These are phyloP conservation scores for Toxonevra muliebris DNA, from an alignment of 2,888 invertebrate species.

Conservation along the genomic window DNA sequence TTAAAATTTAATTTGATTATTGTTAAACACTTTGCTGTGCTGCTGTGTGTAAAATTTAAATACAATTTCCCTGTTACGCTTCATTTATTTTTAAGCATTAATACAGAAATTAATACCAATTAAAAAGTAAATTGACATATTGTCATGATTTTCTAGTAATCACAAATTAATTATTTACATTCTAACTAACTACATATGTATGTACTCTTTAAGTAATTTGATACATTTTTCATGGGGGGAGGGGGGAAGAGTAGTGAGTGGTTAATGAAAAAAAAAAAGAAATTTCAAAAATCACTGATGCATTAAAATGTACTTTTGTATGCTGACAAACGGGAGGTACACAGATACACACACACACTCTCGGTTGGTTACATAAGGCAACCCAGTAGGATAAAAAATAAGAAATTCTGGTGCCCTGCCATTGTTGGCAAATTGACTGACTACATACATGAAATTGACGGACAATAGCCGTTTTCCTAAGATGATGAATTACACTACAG, in stretches of 20 bases:
- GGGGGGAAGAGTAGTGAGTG: not conserved
- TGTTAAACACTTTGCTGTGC: no score
- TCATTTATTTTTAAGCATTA: not conserved
- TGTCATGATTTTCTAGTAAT: conserved; percentile 12
- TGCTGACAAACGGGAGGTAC: no score
- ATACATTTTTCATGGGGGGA: no score
- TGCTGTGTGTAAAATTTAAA: not conserved
- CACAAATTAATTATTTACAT: conserved; percentile 4
- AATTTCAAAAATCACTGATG: not conserved
- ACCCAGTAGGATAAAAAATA: no score
- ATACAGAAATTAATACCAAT: conserved; percentile 18
- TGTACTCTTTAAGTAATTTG: not conserved
- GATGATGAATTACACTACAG: no score
- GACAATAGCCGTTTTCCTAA: no score
- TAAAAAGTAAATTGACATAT: conserved; percentile 13
- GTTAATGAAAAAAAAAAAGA: not conserved
- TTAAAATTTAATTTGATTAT: no score
- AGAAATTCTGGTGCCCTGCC: no score
- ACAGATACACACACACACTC: no score
- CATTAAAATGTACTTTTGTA: not conserved
- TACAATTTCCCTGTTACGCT: not conserved
- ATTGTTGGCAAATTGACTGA: no score
- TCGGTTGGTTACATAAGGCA: not conserved
- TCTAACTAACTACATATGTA: not conserved
- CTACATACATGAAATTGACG: no score